Conservation (phyloP, 2,113 vertebrate species). For the Rhabdornis inornatus region DNA sequence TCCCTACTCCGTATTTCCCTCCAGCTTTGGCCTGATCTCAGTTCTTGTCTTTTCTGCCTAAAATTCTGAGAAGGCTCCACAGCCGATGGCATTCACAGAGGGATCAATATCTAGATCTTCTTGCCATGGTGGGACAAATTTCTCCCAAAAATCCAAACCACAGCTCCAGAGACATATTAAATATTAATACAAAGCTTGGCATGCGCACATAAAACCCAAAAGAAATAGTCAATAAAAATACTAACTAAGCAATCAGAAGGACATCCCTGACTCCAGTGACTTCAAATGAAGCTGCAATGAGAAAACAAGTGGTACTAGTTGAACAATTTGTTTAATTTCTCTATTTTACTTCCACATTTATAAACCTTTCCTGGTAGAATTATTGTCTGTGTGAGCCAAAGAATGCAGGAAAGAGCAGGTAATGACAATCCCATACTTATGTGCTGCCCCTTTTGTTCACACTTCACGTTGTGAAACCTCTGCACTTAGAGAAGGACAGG, state of each 20-base stretch:
- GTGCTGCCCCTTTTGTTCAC: not conserved
- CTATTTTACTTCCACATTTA: not conserved
- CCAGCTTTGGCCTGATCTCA: not conserved
- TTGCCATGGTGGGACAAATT: not conserved
- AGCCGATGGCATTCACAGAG: not conserved
- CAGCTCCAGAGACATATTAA: not conserved
- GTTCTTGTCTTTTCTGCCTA: not conserved
- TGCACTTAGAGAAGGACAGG: not conserved
- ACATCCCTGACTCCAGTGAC: not conserved
- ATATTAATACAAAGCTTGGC: not conserved
- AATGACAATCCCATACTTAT: not conserved
- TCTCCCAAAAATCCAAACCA: not conserved
- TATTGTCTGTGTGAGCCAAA: not conserved
- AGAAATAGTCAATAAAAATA: not conserved
- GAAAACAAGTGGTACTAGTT: not conserved
- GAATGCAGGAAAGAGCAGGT: not conserved
- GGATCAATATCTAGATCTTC: not conserved
- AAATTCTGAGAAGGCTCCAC: not conserved
- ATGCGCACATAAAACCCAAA: not conserved
- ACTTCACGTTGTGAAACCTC: accelerated
- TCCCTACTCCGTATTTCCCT: not conserved
- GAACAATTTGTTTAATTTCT: not conserved
- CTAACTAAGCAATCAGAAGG: not conserved
- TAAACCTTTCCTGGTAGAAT: not conserved
- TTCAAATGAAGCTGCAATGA: not conserved